Percentiles rank a stretch among this genome's conserved stretches.
Evolutionary conservation across 2,113 vertebrate species (phyloP).

Genomic region (Gavia stellata): DNA sequence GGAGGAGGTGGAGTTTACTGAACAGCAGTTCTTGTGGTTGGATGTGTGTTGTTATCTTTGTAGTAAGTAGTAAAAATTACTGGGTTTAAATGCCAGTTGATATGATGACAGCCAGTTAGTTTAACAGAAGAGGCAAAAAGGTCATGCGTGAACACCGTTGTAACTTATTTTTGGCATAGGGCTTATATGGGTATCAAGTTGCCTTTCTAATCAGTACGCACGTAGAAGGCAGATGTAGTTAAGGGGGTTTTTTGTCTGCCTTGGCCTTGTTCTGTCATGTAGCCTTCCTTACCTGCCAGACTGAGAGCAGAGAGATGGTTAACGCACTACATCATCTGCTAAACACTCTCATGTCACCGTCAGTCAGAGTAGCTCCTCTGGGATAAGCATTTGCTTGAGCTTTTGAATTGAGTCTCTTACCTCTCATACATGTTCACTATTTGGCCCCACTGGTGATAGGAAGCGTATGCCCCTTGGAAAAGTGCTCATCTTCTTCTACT

Average conservation of each 20-base stretch:
- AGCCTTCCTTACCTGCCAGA: background rate
- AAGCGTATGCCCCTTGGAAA: background rate
- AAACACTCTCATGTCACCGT: fast-evolving
- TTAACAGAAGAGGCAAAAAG: background rate
- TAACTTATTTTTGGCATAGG: background rate
- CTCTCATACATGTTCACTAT: background rate
- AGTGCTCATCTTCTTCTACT: background rate
- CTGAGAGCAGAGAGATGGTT: background rate
- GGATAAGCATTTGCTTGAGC: background rate
- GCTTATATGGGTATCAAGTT: background rate
- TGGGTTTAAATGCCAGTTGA: slow-evolving; percentile 1
- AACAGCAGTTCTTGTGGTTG: background rate
- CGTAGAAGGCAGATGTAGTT: background rate
- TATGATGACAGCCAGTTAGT: background rate
- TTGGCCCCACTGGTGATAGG: background rate
- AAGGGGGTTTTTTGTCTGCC: background rate
- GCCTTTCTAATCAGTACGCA: background rate
- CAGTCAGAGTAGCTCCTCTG: background rate
- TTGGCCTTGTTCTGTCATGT: background rate
- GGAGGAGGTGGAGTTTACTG: background rate
- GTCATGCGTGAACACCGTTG: background rate
- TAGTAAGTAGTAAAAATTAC: background rate
- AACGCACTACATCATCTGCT: background rate
- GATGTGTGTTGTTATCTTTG: background rate
- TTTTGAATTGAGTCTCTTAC: background rate